These are phyloP conservation scores for Chlorocebus sabaeus DNA, from an alignment of 2,113 vertebrate genomes.

Conservation along the genomic window DNA sequence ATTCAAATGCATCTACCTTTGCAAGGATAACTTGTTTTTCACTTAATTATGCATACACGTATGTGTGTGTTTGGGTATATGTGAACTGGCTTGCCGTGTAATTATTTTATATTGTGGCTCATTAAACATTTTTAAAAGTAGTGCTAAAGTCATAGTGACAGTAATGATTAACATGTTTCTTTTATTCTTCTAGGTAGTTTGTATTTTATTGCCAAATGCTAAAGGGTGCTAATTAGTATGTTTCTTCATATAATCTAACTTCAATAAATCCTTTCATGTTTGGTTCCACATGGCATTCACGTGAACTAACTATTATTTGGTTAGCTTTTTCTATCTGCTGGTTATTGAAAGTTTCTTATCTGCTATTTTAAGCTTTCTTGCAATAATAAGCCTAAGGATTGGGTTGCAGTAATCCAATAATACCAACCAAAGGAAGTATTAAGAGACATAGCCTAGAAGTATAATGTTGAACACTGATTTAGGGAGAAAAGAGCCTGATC, in stretches of 20 bases:
- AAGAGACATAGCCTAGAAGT: constrained; percentile 28
- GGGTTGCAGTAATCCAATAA: constrained; percentile 59
- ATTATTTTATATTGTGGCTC: background rate
- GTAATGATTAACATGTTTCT: background rate
- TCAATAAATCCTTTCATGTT: constrained; percentile 5
- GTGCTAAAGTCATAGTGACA: background rate
- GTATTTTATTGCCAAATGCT: background rate
- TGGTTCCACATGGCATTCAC: background rate
- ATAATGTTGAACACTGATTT: background rate
- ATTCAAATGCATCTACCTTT: background rate
- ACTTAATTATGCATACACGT: background rate
- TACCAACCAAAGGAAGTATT: constrained; percentile 20
- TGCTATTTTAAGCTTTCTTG: constrained; percentile 48
- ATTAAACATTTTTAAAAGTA: background rate
- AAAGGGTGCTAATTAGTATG: background rate
- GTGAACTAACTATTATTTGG: background rate
- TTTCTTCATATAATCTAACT: background rate
- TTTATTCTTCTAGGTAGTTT: background rate
- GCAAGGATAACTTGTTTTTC: background rate
- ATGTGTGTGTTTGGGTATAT: background rate
- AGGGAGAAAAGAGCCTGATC: constrained; percentile 25
- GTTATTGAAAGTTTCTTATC: constrained; percentile 32
- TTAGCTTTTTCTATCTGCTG: background rate
- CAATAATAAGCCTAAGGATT: constrained; percentile 42
- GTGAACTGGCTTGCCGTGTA: background rate